Percentiles rank a stretch among this genome's conserved stretches.
phyloP scores from a whole-genome alignment of 2,113 vertebrate species.

The Oreochromis niloticus region DNA sequence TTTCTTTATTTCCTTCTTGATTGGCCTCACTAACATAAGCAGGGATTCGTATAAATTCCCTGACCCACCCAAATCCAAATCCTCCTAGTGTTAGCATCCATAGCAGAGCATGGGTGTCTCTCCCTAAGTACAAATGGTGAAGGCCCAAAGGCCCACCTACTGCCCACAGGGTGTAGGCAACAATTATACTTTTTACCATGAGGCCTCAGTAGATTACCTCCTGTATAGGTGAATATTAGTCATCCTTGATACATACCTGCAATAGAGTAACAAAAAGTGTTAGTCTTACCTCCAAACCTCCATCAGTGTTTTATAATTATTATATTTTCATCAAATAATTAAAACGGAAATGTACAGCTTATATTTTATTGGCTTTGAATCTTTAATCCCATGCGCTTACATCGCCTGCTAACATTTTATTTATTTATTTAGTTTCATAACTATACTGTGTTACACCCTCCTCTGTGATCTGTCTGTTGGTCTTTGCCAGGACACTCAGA shows the following conservation, averaged over 20 bases:
- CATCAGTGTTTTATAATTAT: background rate
- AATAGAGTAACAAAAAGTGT: background rate
- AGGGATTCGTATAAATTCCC: conserved; percentile 82
- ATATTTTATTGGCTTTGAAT: background rate
- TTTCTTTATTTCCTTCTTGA: conserved; percentile 28
- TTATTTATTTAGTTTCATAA: background rate
- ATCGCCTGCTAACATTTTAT: background rate
- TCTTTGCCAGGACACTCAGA: background rate
- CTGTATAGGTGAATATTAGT: background rate
- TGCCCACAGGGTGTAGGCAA: conserved; percentile 84
- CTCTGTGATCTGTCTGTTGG: background rate
- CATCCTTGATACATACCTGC: conserved; percentile 25
- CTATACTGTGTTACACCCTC: background rate
- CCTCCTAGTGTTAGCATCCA: conserved; percentile 88
- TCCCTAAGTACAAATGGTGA: conserved; percentile 86
- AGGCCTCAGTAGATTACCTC: conserved; percentile 15
- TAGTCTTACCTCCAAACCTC: background rate
- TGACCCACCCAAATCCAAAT: conserved; percentile 82
- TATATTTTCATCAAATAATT: background rate
- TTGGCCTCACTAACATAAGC: conserved; percentile 80
- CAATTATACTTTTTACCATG: conserved; percentile 78
- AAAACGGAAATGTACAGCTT: background rate
- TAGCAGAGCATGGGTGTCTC: conserved; percentile 86
- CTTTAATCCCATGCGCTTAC: background rate
- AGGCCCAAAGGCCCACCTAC: conserved; percentile 82